Conservation (phyloP, 2,888 invertebrate species). For the Pseudoips prasinana region DNA sequence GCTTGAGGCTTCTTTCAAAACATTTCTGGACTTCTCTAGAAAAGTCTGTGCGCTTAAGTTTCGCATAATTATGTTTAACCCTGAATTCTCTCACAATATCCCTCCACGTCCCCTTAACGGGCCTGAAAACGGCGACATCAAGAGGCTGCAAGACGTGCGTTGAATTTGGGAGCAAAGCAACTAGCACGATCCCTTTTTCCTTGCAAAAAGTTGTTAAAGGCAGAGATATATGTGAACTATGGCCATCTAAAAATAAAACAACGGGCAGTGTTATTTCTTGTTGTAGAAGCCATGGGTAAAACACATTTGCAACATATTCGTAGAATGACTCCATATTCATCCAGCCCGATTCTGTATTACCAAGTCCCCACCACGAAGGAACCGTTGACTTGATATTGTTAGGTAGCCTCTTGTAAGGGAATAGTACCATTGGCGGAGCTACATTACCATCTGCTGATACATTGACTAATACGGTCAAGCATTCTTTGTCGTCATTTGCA, state of each 20-base stretch:
- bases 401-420: constrained; percentile 24
- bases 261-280: constrained; percentile 20
- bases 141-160: constrained; percentile 35
- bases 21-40: constrained; percentile 17
- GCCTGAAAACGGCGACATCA: constrained; percentile 30
- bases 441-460: constrained; percentile 30
- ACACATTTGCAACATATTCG: no score
- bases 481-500: constrained; percentile 34
- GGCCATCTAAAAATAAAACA: constrained; percentile 31
- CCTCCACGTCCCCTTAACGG: constrained; percentile 23
- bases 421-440: constrained; percentile 23
- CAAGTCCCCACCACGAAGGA: constrained; percentile 28
- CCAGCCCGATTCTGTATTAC: constrained; percentile 18
- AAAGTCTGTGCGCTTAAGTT: constrained; percentile 25
- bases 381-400: constrained; percentile 15
- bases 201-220: constrained; percentile 22
- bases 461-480: constrained; percentile 33
- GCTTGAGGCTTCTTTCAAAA: constrained; percentile 6
- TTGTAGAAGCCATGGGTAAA: constrained; percentile 25
- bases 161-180: constrained; percentile 33
- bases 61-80: constrained; percentile 22
- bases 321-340: constrained; percentile 25
- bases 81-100: constrained; percentile 12
- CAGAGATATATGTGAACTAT: constrained; percentile 31
- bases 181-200: constrained; percentile 22